These are phyloP conservation scores for Prenolepis imparis DNA, from an alignment of 2,888 invertebrate genomes.

Conservation along the genomic window DNA sequence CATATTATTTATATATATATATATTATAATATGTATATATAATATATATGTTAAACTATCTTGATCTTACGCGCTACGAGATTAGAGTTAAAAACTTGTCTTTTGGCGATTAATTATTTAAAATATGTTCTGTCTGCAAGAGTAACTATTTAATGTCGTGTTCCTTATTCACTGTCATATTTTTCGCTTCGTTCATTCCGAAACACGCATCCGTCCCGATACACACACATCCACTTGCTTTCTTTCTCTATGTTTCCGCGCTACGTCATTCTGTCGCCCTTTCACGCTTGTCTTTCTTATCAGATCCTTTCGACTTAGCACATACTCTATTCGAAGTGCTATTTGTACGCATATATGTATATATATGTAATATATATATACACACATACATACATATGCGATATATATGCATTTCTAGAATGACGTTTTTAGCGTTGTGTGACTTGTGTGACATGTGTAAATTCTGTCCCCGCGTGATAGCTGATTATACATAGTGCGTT, in stretches of 20 bases:
- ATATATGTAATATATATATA: neutral
- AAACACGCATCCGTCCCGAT: slow-evolving; percentile 66
- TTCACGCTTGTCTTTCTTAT: neutral
- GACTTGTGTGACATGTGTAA: slow-evolving; percentile 24
- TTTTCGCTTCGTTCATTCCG: slow-evolving; percentile 44
- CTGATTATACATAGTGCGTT: slow-evolving; percentile 66
- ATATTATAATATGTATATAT: slow-evolving; percentile 63
- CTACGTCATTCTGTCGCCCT: slow-evolving; percentile 4
- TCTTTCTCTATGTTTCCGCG: slow-evolving; percentile 18
- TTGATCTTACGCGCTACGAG: slow-evolving; percentile 82
- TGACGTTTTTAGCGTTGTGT: slow-evolving; percentile 27
- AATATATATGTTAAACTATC: slow-evolving; percentile 76
- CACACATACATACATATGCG: neutral
- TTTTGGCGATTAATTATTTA: slow-evolving; percentile 86
- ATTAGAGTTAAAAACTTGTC: slow-evolving; percentile 83
- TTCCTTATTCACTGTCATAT: slow-evolving; percentile 39
- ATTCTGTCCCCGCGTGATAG: slow-evolving; percentile 48
- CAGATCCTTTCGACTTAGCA: slow-evolving; percentile 17
- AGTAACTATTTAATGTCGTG: slow-evolving; percentile 66
- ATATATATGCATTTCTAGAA: slow-evolving; percentile 17
- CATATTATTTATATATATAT: slow-evolving; percentile 65
- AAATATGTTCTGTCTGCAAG: slow-evolving; percentile 84
- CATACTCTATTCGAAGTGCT: slow-evolving; percentile 55
- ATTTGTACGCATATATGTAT: slow-evolving; percentile 55
- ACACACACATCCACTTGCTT: slow-evolving; percentile 59